Evolutionary conservation across 2,888 invertebrate species (phyloP), one percentile per base, ranked within the genome.

Genomic region (Sisyra terminalis): DNA sequence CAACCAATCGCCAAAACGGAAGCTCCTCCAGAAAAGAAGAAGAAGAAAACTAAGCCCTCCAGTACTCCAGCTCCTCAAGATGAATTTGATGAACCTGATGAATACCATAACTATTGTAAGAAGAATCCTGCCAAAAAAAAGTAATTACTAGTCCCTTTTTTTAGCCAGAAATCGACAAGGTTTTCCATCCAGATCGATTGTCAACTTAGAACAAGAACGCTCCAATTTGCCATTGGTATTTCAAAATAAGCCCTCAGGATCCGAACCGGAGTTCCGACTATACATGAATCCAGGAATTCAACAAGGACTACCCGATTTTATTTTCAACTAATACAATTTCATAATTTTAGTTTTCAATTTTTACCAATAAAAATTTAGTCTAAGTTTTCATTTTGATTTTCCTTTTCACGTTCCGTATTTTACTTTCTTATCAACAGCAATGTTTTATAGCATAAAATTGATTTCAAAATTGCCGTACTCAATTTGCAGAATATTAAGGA

Each of bases 31-130:
- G 32, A 36, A 8, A 41, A 41, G 17, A 41, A 41, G 29, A 34
- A 35, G n/a, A 37, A 42, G 17, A 45, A 44, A 36, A 40, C 44
- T 39, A 38, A 41, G 16, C 31, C 40, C 13, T 39, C 38, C 6
- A 16, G 39, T 14, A 37, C 11, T 1, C 51, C 55, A 40, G 44
- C 57, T 8, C 59, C 60, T 47, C 56, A 57, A 32, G 46, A 49
- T 4, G 49, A 52, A 3, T 52, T 53, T 17, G 52, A 53, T 3
- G 52, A 56, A 29, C 47, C 50, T 11, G 46, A 48, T 9, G 35
- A 44, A 8, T 43, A 46, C 8, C 47, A 51, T 17, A 55, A 58
- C 47, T 11, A 54, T 24, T 24, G 24, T 24, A 24, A 24, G 3
- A 5, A 24, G 7, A 24, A 7, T 24, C 52, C 29, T 51, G 9